Evolutionary conservation across 2,113 vertebrate species (phyloP), one percentile per base, ranked within the genome.

Genomic region (Pterocles burchelli): DNA sequence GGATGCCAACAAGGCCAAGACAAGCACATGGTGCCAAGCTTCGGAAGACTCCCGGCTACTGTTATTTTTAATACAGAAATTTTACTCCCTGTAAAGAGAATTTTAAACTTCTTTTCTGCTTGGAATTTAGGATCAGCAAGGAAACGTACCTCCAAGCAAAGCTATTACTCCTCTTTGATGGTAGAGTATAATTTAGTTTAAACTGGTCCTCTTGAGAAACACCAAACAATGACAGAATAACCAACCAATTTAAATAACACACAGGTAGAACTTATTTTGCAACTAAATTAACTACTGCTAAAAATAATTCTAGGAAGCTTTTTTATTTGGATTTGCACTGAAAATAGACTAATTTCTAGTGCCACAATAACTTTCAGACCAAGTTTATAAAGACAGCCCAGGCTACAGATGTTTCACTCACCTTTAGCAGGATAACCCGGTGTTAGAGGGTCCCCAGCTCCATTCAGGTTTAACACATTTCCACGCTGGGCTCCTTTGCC

Each of bases 351-450:
- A 38, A 59, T 70, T 76, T 57, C 49, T 88, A 71, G 45, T 38
- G 54, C 9, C 48, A 48, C 13, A 48, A 20, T 59, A 54, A 34
- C 6, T 43, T 94, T 43, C 57, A 68, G 33, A 77, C 2, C 51
- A 77, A 77, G 6, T 46, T 92, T 72, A 43, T 65, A 36, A 85
- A 83, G n/a, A 25, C 51, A 62, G 25, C 12, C 41, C 12, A 58
- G 13, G 17, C 26, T 29, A 51, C 15, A 57, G 70, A 46, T n/a
- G 8, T 46, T 77, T 31, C 14, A 49, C 88, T 94, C 76, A 99
- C 99, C 99, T 99, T 99, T 99, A 24, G 99, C 99, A 17, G 99
- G 99, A 92, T 99, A 99, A 13, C 99, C 99, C 22, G 99, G 99
- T 29, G 99, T 99, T 9, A 99, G 98, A 1, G 99, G 99, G 43